Percentiles rank a stretch among this genome's conserved stretches.
Conservation (phyloP, 2,888 invertebrate genomes). For the Ectropis crepuscularia region DNA sequence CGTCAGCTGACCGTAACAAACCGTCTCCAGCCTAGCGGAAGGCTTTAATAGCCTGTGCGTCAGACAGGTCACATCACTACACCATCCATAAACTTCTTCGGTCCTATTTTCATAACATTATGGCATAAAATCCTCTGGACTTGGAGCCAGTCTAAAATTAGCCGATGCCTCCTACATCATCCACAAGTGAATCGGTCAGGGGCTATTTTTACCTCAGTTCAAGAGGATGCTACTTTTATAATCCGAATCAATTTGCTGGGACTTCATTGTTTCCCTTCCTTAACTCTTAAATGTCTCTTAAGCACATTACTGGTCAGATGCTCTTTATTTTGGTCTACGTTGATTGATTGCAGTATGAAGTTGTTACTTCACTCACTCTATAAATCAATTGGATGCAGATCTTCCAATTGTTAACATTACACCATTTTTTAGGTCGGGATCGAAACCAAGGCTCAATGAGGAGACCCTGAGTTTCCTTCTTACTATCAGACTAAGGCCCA, state of each 20-base stretch:
- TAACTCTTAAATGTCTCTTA: background rate
- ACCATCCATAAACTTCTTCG: background rate
- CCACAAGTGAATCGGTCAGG: slow-evolving; percentile 48
- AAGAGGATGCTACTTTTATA: slow-evolving; percentile 58
- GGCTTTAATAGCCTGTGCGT: slow-evolving; percentile 22
- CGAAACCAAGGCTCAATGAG: too few relatives aligned
- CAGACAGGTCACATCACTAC: slow-evolving; percentile 3
- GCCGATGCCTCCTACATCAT: slow-evolving; percentile 50
- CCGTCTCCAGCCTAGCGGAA: slow-evolving; percentile 19
- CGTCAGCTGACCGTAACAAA: background rate
- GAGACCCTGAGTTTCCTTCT: too few relatives aligned
- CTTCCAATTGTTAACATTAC: too few relatives aligned
- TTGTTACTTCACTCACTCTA: too few relatives aligned
- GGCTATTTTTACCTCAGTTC: slow-evolving; percentile 56
- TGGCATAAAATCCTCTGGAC: slow-evolving; percentile 40
- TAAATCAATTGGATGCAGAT: too few relatives aligned
- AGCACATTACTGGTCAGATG: too few relatives aligned
- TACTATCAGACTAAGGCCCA: too few relatives aligned
- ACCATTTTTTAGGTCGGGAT: too few relatives aligned
- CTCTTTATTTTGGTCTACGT: too few relatives aligned
- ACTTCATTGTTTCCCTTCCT: too few relatives aligned
- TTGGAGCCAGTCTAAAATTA: slow-evolving; percentile 55
- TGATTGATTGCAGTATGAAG: too few relatives aligned
- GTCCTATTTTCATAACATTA: slow-evolving; percentile 7
- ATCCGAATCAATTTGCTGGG: slow-evolving; percentile 30